Evolutionary conservation across 2,888 invertebrate species (phyloP).

Genomic region (Dryadula phaetusa): DNA sequence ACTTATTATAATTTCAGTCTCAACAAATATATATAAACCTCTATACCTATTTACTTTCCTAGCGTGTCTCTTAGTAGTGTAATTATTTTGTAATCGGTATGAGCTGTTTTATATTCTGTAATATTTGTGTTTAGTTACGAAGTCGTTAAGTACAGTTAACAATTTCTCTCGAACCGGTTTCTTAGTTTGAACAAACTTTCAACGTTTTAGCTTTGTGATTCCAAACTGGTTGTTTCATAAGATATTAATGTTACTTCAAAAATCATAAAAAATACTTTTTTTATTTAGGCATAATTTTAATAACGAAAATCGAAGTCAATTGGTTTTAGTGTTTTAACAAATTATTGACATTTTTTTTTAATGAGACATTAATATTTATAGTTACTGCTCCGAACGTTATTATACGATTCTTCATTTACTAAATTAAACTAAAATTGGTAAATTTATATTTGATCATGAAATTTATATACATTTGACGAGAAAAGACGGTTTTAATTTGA

Average conservation of each 20-base stretch:
- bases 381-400: too few species aligned
- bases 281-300: not conserved
- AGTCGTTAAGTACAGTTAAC: slow-evolving; percentile 79
- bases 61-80: slow-evolving; percentile 11
- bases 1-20: not conserved
- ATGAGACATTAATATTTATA: too few species aligned
- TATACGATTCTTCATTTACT: too few species aligned
- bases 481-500: too few species aligned
- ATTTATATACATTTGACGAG: too few species aligned
- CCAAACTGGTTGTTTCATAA: slow-evolving; percentile 56
- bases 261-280: not conserved
- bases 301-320: not conserved
- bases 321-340: not conserved
- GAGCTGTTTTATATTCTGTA: slow-evolving; percentile 43
- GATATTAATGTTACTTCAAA: slow-evolving; percentile 43
- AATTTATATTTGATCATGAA: too few species aligned
- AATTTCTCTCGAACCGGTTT: slow-evolving; percentile 79
- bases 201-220: slow-evolving; percentile 64
- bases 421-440: too few species aligned
- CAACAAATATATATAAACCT: not conserved
- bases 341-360: not conserved
- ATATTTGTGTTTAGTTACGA: slow-evolving; percentile 73
- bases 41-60: slow-evolving; percentile 1
- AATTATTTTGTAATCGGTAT: slow-evolving; percentile 44
- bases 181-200: slow-evolving; percentile 68